Evolutionary conservation across 2,888 invertebrate genomes (phyloP).

Genomic region (Ferdinandea cuprea): DNA sequence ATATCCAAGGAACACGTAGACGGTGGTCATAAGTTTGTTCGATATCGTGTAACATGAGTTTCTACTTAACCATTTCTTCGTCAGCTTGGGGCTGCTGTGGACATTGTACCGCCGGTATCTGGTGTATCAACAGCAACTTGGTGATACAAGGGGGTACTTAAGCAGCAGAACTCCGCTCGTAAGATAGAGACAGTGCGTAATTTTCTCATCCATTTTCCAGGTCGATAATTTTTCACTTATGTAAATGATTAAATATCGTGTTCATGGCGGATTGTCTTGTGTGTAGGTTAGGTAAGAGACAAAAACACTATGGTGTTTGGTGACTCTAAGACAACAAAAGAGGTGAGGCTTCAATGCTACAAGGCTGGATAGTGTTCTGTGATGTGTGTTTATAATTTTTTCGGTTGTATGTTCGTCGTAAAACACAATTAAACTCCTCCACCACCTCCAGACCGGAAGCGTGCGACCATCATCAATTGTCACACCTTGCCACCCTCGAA

Average conservation of each 20-base stretch:
- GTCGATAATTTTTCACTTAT: slow-evolving; percentile 75
- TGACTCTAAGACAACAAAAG: slow-evolving; percentile 23
- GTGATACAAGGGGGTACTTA: slow-evolving; percentile 48
- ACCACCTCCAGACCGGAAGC: slow-evolving; percentile 63
- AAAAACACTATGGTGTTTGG: slow-evolving; percentile 30
- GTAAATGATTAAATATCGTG: slow-evolving; percentile 75
- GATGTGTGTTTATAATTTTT: slow-evolving; percentile 28
- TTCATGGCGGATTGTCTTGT: slow-evolving; percentile 73
- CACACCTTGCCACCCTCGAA: slow-evolving; percentile 75
- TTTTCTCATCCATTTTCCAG: slow-evolving; percentile 74
- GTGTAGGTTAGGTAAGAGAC: slow-evolving; percentile 65
- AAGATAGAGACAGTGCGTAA: slow-evolving; percentile 63
- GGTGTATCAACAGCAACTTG: slow-evolving; percentile 61
- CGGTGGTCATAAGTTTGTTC: slow-evolving; percentile 79
- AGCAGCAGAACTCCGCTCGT: slow-evolving; percentile 44
- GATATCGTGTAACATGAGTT: slow-evolving; percentile 80
- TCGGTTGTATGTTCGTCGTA: neutral
- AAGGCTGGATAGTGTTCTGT: slow-evolving; percentile 45
- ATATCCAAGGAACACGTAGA: slow-evolving; percentile 75
- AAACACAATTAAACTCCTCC: slow-evolving; percentile 20
- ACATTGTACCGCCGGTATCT: slow-evolving; percentile 66
- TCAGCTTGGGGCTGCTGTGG: slow-evolving; percentile 61
- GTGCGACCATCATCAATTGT: slow-evolving; percentile 74
- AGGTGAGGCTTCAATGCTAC: slow-evolving; percentile 46
- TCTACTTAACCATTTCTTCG: slow-evolving; percentile 79